Conservation (phyloP, 2,113 vertebrate species). For the Poecile atricapillus region DNA sequence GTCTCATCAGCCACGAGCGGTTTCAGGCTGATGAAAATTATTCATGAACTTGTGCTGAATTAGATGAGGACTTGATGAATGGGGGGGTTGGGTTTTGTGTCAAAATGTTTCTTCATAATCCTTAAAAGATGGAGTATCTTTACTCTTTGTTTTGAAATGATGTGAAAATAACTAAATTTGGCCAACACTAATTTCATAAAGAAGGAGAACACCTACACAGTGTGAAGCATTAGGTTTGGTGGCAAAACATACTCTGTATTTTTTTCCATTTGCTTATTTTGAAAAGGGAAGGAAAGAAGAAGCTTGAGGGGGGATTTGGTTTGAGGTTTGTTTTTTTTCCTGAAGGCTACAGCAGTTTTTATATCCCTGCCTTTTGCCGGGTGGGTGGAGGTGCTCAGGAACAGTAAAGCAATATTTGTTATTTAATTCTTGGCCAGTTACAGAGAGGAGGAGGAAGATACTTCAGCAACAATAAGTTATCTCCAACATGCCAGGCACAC, state of each 20-base stretch:
- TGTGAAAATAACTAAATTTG: conserved; percentile 4
- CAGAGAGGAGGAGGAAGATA: neutral
- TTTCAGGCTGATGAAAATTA: neutral
- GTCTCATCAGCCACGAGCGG: neutral
- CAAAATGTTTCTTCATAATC: conserved; percentile 7
- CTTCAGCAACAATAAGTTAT: neutral
- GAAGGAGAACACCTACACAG: neutral
- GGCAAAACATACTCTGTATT: neutral
- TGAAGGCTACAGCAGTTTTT: neutral
- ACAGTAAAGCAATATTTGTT: neutral
- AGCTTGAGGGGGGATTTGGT: neutral
- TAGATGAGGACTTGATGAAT: conserved; percentile 4
- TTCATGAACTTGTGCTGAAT: conserved; percentile 12
- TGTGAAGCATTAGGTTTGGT: neutral
- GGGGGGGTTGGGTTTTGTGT: neutral
- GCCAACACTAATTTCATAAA: neutral
- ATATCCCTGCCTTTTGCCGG: neutral
- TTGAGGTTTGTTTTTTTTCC: neutral
- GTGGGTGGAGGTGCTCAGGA: neutral
- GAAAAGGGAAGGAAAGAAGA: neutral
- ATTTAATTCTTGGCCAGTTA: neutral
- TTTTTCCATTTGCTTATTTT: neutral
- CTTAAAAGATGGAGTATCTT: neutral
- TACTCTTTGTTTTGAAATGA: neutral
- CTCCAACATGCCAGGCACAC: accelerated